phyloP scores from a whole-genome alignment of 2,888 invertebrate species.

The Drosophila paucipuncta region DNA sequence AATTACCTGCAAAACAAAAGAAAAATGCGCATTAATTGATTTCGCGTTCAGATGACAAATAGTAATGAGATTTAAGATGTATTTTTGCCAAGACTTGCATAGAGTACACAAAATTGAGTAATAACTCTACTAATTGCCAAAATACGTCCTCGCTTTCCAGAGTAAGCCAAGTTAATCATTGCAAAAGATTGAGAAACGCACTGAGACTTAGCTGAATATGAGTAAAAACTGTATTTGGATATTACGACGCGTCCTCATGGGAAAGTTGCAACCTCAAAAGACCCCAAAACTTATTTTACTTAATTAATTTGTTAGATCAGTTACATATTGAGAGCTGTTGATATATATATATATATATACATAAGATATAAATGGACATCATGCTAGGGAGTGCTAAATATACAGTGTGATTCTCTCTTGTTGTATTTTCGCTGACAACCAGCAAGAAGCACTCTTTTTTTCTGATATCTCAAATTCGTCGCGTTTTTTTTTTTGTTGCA shows the following conservation, averaged over 20 bases:
- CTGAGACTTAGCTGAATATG: not conserved
- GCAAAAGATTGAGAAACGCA: not conserved
- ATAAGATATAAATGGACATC: not conserved
- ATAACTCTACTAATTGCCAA: not conserved
- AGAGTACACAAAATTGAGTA: not conserved
- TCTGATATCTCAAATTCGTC: not conserved
- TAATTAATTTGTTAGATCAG: not conserved
- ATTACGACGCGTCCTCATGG: not conserved
- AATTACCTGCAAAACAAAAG: slow-evolving; percentile 53
- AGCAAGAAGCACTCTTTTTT: not conserved
- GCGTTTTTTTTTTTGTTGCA: not conserved
- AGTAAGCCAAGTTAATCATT: not conserved
- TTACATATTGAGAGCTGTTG: not conserved
- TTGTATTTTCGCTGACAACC: not conserved
- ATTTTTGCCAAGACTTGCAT: not conserved
- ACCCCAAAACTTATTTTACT: not conserved
- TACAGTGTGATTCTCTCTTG: not conserved
- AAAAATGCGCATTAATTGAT: slow-evolving; percentile 3
- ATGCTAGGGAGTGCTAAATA: not conserved
- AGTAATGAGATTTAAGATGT: not conserved
- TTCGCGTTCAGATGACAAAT: not conserved
- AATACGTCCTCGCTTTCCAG: not conserved
- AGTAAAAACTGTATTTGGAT: not conserved
- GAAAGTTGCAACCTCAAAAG: too few relatives aligned
- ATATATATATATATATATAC: not conserved